Conservation (phyloP, 2,888 invertebrate species). For the Caenorhabditis imperialis region DNA sequence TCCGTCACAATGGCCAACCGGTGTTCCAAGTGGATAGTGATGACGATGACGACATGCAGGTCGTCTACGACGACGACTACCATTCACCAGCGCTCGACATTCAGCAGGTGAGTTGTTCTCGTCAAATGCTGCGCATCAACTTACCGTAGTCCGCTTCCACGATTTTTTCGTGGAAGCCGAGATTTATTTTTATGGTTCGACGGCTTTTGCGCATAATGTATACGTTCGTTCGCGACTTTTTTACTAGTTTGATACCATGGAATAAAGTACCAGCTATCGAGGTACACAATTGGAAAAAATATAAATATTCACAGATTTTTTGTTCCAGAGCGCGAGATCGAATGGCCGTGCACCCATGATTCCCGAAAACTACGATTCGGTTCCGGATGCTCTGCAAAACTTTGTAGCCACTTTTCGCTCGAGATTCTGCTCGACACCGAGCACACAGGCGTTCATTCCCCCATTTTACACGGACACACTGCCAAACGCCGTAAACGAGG, state of each 20-base stretch:
- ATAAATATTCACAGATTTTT: not conserved
- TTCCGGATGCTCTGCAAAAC: constrained; percentile 72
- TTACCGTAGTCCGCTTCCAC: too few species aligned
- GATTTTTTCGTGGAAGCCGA: too few species aligned
- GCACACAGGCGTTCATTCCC: constrained; percentile 56
- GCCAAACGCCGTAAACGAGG: constrained; percentile 52
- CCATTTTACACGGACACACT: constrained; percentile 54
- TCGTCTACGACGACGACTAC: constrained; percentile 26
- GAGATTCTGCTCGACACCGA: constrained; percentile 52
- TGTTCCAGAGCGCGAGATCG: constrained; percentile 10
- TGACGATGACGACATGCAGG: constrained; percentile 35
- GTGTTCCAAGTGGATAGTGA: constrained; percentile 18
- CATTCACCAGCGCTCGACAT: not conserved
- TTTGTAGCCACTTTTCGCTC: constrained; percentile 71
- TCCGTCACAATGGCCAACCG: not conserved
- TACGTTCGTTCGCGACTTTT: constrained; percentile 13
- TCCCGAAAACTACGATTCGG: constrained; percentile 66
- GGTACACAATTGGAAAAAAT: not conserved
- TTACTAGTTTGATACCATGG: constrained; percentile 27
- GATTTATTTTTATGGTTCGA: too few species aligned
- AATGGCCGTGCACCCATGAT: constrained; percentile 68
- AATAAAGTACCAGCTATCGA: not conserved
- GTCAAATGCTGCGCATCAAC: too few species aligned
- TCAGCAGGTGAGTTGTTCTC: not conserved
- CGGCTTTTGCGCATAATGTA: constrained; percentile 9